Conservation (phyloP, 2,797 vertebrate genomes). For the Macrochelys suwanniensis region DNA sequence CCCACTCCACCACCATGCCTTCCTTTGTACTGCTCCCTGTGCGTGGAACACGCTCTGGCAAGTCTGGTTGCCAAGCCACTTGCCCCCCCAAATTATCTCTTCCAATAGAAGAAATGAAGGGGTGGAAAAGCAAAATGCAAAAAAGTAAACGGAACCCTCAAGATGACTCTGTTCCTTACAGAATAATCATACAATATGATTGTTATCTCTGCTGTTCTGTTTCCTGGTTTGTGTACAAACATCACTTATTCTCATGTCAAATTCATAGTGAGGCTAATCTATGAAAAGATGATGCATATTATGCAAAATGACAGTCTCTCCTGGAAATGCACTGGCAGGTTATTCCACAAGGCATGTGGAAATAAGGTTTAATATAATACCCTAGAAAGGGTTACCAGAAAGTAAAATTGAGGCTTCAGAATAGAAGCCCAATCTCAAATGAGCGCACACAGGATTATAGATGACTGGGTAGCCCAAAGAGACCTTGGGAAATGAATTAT, state of each 20-base stretch:
- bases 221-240: not conserved
- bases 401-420: not conserved
- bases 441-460: not conserved
- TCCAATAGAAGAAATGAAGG: not conserved
- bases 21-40: not conserved
- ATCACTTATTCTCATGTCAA: not conserved
- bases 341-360: not conserved
- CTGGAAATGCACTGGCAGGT: not conserved
- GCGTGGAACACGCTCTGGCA: not conserved
- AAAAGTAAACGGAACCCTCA: not conserved
- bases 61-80: not conserved
- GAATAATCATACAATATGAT: not conserved
- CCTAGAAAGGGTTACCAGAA: not conserved
- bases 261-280: not conserved
- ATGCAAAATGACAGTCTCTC: not conserved
- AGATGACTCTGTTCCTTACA: not conserved
- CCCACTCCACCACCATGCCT: not conserved
- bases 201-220: not conserved
- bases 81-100: not conserved
- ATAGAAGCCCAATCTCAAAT: not conserved
- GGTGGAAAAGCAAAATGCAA: not conserved
- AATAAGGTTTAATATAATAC: not conserved
- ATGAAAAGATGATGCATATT: not conserved
- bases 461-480: not conserved
- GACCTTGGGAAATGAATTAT: not conserved